phyloP scores from a whole-genome alignment of 1,140 invertebrate species.

The Orchestia grillus region DNA sequence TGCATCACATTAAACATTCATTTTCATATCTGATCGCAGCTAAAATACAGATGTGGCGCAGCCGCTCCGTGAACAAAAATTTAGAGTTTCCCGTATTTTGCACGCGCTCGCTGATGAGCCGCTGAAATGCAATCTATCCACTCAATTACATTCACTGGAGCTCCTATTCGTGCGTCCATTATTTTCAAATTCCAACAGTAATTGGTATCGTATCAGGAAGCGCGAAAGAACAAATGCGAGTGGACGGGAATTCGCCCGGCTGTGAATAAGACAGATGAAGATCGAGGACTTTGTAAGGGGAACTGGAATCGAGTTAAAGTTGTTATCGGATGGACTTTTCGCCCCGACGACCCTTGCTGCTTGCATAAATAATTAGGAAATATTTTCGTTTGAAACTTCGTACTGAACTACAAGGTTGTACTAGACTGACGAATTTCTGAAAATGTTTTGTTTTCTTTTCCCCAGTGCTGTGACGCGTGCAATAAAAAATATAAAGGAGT shows the following conservation, averaged over 20 bases:
- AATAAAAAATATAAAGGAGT: neutral
- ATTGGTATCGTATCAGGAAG: conserved; percentile 61
- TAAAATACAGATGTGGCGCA: neutral
- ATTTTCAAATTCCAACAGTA: conserved; percentile 64
- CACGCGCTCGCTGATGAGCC: conserved; percentile 23
- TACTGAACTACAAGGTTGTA: neutral
- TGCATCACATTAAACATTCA: neutral
- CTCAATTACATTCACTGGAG: conserved; percentile 54
- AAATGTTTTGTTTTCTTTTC: no score
- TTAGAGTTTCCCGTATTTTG: neutral
- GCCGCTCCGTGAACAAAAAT: neutral
- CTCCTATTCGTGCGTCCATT: conserved; percentile 58
- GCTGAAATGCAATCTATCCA: conserved; percentile 53
- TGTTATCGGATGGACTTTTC: conserved; percentile 21
- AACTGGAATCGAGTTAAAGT: conserved; percentile 26
- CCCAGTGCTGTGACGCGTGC: no score
- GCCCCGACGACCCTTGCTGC: neutral
- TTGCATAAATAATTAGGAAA: conserved; percentile 16
- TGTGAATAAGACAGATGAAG: conserved; percentile 60
- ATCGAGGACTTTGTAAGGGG: conserved; percentile 53
- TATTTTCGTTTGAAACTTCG: neutral
- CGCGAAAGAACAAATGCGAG: conserved; percentile 63
- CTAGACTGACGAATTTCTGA: no score
- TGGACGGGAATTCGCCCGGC: conserved; percentile 61
- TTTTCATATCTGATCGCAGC: neutral